Base-by-base conservation (phyloP, 2,113 vertebrate genomes). In the Nothobranchius furzeri region DNA sequence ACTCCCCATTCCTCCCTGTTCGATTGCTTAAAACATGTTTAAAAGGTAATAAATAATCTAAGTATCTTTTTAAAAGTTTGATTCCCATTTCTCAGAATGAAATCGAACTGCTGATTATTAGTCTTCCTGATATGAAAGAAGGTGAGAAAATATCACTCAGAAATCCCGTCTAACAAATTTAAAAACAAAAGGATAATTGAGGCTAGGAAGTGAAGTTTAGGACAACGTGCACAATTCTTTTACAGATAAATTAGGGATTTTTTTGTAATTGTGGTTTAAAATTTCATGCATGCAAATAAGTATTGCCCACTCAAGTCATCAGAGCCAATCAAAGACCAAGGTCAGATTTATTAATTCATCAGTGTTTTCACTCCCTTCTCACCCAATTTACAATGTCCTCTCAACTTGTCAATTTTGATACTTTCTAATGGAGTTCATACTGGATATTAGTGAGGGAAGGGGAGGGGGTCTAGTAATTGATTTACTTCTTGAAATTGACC, bases 321-420 rank as follows among this genome's bases (percentile, higher is more conserved):
- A 36, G 46, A 13, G 68, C 17, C 54, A 78, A 64, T 70, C 64
- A 78, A 64, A 68, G 13, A 49, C 40, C 13, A 57, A 30, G 51
- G 45, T 35, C 35, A 55, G 48, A 67, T 81, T 75, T 66, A 73
- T 59, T 76, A 60, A 72, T 74, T 71, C 42, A 69, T 72, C 20
- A 20, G 52, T 52, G 17, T 64, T 55, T 51, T 81, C 15, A 68
- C 51, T 67, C 40, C 64, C 20, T 45, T 66, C 58, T 49, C 30
- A 68, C 36, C 49, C 49, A 72, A 57, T 75, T 68, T 64, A 25
- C 59, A 68, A 20, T 36, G 54, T 75, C 45, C 55, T 69, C 30
- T 70, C 46, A 70, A 40, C 72, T 15, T 75, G 15, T 36, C 68
- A 24, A 61, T 61, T 76, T 60, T 30, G 36, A 61, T 70, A 40